These are phyloP conservation scores for Pangasius djambal DNA, from an alignment of 2,797 vertebrate species.

Conservation along the genomic window DNA sequence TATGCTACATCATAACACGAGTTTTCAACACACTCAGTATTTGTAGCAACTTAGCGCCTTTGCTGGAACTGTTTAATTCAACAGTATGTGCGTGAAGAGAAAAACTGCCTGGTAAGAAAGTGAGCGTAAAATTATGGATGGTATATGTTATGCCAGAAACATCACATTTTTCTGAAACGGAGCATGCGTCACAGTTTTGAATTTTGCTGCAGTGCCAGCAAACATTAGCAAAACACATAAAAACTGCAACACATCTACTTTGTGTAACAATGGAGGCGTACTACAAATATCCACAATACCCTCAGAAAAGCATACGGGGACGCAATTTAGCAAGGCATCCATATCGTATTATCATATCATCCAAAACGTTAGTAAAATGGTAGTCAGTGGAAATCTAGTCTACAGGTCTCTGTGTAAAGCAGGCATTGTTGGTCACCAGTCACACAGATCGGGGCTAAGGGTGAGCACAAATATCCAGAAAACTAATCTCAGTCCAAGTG, in stretches of 20 bases:
- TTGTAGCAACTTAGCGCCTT: neutral
- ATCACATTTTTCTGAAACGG: neutral
- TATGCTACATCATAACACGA: neutral
- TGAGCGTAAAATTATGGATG: neutral
- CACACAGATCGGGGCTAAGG: neutral
- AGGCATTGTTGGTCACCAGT: neutral
- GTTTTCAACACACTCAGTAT: neutral
- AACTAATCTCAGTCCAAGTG: neutral
- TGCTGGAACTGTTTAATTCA: neutral
- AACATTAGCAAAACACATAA: neutral
- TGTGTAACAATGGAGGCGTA: neutral
- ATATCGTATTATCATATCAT: neutral
- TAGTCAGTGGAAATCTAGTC: neutral
- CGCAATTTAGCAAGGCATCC: neutral
- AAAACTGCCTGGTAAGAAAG: neutral
- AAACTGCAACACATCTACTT: neutral
- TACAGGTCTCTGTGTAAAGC: neutral
- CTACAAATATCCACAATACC: neutral
- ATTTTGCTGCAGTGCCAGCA: neutral
- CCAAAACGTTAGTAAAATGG: neutral
- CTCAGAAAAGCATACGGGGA: neutral
- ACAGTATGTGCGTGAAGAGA: neutral
- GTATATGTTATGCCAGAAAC: neutral
- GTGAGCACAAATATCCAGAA: constrained; percentile 5
- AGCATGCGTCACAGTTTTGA: neutral